phyloP scores from a whole-genome alignment of 2,888 invertebrate species.

The Macaria notata region DNA sequence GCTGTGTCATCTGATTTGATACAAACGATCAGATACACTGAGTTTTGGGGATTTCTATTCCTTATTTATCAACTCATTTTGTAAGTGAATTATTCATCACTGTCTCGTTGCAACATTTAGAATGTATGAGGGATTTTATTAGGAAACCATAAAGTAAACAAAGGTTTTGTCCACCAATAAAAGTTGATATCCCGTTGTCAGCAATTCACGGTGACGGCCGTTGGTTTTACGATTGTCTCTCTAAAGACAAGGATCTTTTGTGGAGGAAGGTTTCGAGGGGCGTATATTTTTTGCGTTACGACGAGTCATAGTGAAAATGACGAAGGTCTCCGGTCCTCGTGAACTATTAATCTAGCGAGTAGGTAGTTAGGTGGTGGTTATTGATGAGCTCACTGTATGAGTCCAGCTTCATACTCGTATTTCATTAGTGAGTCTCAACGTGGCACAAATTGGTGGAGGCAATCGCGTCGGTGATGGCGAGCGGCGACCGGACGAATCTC shows the following conservation, averaged over 20 bases:
- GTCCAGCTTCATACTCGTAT: conserved; percentile 35
- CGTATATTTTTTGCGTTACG: conserved; percentile 28
- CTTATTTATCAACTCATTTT: conserved; percentile 14
- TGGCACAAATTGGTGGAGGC: conserved; percentile 71
- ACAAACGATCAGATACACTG: conserved; percentile 31
- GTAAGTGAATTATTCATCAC: conserved; percentile 7
- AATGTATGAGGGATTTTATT: conserved; percentile 30
- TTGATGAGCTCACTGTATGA: conserved; percentile 36
- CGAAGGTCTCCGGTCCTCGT: conserved; percentile 17
- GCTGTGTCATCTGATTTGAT: conserved; percentile 37
- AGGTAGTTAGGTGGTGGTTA: conserved; percentile 12
- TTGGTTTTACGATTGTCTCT: conserved; percentile 35
- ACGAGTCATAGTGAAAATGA: conserved; percentile 24
- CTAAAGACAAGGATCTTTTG: conserved; percentile 30
- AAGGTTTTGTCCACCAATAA: conserved; percentile 34
- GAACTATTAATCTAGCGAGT: conserved; percentile 19
- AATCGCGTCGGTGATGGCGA: conserved; percentile 43
- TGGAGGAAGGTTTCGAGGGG: conserved; percentile 25
- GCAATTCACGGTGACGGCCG: conserved; percentile 35
- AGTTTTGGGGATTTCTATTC: conserved; percentile 23
- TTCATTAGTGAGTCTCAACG: conserved; percentile 69
- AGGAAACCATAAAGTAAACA: conserved; percentile 33
- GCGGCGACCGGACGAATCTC: conserved; percentile 68
- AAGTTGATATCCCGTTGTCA: conserved; percentile 37
- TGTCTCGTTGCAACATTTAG: conserved; percentile 23